phyloP scores from a whole-genome alignment of 2,797 vertebrate species.

The Cheirogaleus major region DNA sequence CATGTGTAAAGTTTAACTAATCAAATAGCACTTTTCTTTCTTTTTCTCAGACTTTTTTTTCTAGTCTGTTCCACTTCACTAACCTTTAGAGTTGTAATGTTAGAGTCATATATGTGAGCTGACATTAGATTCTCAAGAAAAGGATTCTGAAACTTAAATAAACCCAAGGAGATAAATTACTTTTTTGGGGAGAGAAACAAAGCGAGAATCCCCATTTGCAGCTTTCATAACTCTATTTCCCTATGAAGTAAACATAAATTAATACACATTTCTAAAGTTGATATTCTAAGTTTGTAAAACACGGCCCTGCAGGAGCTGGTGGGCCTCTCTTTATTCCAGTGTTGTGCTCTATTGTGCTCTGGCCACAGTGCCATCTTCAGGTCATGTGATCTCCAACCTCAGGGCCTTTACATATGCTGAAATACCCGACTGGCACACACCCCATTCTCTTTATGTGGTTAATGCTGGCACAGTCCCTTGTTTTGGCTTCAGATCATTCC shows the following conservation, averaged over 20 bases:
- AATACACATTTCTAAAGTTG: neutral
- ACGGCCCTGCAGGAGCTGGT: neutral
- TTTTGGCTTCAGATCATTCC: neutral
- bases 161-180: neutral
- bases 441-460: neutral
- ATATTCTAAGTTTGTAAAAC: neutral
- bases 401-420: neutral
- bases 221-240: neutral
- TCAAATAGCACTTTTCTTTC: neutral
- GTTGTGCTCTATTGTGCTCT: neutral
- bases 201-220: neutral
- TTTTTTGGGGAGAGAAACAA: neutral
- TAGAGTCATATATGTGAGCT: neutral
- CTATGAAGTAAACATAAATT: neutral
- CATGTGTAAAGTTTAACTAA: neutral
- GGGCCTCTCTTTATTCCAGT: neutral
- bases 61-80: neutral
- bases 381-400: neutral
- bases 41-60: neutral
- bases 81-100: slow-evolving; percentile 32
- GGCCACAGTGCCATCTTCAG: neutral
- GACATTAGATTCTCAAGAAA: slow-evolving; percentile 1
- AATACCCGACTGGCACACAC: neutral
- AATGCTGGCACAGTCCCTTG: neutral
- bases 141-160: slow-evolving; percentile 14